Evolutionary conservation across 2,113 vertebrate genomes (phyloP).

Genomic region (Opisthocomus hoazin): DNA sequence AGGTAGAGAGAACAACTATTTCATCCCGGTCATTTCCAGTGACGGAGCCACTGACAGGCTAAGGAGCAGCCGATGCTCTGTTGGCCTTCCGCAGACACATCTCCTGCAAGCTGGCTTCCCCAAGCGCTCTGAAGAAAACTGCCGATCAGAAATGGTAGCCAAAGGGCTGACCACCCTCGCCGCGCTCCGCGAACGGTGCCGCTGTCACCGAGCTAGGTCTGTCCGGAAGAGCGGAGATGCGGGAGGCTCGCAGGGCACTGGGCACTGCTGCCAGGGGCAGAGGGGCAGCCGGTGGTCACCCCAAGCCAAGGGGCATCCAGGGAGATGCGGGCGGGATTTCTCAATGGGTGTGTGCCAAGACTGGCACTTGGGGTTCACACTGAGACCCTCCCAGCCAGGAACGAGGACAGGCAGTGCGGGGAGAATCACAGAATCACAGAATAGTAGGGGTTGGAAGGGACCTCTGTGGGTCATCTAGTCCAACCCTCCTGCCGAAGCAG

Average conservation of each 20-base stretch:
- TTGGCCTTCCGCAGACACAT: rapidly evolving
- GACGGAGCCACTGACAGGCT: neutral
- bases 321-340: neutral
- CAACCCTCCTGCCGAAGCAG: no score
- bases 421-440: no score
- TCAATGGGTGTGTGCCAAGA: rapidly evolving
- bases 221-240: neutral
- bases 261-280: neutral
- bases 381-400: neutral
- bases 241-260: rapidly evolving
- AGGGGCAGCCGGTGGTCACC: neutral
- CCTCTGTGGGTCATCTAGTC: no score
- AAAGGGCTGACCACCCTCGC: neutral
- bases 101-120: neutral
- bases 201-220: rapidly evolving
- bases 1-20: neutral
- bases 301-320: neutral
- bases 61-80: neutral
- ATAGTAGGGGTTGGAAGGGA: no score
- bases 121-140: neutral
- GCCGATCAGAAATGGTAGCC: neutral
- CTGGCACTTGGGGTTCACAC: neutral
- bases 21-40: neutral
- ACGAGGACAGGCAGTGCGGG: neutral
- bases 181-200: rapidly evolving